Percentiles rank a stretch among this genome's conserved stretches.
phyloP scores from a whole-genome alignment of 2,888 invertebrate species.

The Cryptus viduatorius region DNA sequence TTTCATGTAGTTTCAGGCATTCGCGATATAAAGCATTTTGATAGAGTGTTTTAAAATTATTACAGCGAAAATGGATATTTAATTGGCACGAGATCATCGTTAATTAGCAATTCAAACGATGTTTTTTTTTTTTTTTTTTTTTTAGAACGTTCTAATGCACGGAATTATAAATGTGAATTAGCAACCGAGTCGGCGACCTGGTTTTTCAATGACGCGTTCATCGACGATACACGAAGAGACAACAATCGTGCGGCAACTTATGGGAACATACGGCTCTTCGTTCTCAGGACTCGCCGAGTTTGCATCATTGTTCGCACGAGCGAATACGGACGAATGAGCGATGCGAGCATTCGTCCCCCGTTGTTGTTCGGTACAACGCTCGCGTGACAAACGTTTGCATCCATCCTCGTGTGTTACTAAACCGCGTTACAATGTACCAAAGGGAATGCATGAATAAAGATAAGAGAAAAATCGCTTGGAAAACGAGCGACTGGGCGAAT shows the following conservation, averaged over 20 bases:
- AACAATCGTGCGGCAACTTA: constrained; percentile 33
- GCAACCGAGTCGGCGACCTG: constrained; percentile 28
- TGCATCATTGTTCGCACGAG: constrained; percentile 48
- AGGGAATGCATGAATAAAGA: not conserved
- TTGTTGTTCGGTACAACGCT: constrained; percentile 12
- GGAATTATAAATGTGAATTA: constrained; percentile 45
- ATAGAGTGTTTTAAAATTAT: not conserved
- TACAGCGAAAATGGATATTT: constrained; percentile 5
- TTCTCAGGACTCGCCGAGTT: constrained; percentile 49
- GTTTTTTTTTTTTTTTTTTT: not conserved
- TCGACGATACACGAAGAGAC: constrained; percentile 32
- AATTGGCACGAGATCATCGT: constrained; percentile 27
- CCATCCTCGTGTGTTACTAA: constrained; percentile 26
- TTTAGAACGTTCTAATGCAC: constrained; percentile 7
- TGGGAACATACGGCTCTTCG: constrained; percentile 44
- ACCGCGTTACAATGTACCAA: constrained; percentile 5
- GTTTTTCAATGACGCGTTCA: constrained; percentile 50
- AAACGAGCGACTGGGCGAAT: not conserved
- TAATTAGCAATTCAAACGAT: constrained; percentile 20
- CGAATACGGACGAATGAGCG: not conserved
- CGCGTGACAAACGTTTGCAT: constrained; percentile 50
- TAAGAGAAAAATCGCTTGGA: constrained; percentile 9
- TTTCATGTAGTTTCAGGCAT: no score
- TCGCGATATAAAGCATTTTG: not conserved
- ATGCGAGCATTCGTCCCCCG: constrained; percentile 34